phyloP scores from a whole-genome alignment of 2,113 vertebrate genomes.

The Cettia cetti region DNA sequence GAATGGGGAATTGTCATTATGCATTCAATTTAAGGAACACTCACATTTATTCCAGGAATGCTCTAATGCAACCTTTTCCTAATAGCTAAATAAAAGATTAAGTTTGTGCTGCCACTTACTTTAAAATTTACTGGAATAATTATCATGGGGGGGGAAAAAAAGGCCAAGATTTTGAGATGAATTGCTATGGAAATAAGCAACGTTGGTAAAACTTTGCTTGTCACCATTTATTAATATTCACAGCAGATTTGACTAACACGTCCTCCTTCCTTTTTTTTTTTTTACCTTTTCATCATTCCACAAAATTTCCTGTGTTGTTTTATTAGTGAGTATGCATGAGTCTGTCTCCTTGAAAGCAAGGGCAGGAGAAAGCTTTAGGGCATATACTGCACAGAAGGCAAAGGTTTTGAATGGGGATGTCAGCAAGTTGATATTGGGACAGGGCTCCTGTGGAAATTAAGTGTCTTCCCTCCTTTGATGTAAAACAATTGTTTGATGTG shows the following conservation, averaged over 20 bases:
- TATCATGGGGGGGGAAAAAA: accelerated
- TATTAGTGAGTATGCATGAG: background rate
- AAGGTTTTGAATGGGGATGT: background rate
- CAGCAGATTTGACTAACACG: background rate
- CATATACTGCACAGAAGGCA: accelerated
- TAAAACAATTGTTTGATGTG: background rate
- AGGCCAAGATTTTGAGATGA: background rate
- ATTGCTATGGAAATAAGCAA: background rate
- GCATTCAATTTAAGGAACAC: background rate
- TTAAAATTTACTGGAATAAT: constrained; percentile 33
- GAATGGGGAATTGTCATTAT: background rate
- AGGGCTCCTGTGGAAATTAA: background rate
- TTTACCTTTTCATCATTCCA: background rate
- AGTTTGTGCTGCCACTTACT: constrained; percentile 1
- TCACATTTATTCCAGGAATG: constrained; percentile 43
- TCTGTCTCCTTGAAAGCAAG: background rate
- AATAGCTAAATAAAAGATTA: constrained; percentile 36
- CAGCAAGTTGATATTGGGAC: background rate
- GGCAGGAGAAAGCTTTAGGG: background rate
- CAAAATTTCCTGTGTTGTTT: background rate
- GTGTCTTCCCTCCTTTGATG: background rate
- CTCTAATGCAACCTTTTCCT: constrained; percentile 29
- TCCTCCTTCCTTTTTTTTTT: background rate
- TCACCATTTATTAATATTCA: background rate
- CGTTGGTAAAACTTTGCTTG: background rate